phyloP scores from a whole-genome alignment of 2,113 vertebrate genomes.

The Actenoides lindsayi region DNA sequence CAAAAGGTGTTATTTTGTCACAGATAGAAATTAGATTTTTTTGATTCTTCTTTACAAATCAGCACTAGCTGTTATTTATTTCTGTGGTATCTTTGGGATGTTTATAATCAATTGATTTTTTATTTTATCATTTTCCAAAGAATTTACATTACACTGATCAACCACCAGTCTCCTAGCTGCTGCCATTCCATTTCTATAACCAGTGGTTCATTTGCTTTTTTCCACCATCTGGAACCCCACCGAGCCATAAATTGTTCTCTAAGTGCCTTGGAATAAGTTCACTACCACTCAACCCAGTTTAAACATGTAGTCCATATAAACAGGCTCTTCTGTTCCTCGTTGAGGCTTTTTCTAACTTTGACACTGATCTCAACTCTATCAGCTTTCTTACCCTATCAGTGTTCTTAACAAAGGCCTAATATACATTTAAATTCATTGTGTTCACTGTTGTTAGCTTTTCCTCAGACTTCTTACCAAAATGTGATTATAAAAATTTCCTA shows the following conservation, averaged over 20 bases:
- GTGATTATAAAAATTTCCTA: neutral
- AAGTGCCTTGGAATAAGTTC: neutral
- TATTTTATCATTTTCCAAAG: neutral
- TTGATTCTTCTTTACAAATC: neutral
- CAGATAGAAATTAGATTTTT: neutral
- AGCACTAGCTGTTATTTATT: neutral
- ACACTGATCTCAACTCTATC: neutral
- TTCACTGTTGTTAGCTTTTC: neutral
- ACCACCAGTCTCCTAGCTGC: neutral
- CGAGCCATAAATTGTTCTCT: neutral
- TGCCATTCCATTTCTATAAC: neutral
- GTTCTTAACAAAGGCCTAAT: neutral
- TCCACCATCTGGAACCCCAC: neutral
- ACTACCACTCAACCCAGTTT: neutral
- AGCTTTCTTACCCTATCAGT: neutral
- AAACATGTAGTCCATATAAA: neutral
- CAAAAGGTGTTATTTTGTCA: neutral
- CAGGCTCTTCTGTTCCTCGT: neutral
- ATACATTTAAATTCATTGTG: rapidly evolving
- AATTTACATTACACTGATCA: neutral
- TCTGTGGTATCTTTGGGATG: neutral
- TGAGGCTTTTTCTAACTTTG: neutral
- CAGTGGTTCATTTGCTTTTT: neutral
- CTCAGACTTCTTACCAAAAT: neutral
- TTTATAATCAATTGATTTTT: neutral